A percentile compares a stretch with the other conserved stretches of the same genome.
Evolutionary conservation across 1,140 invertebrate genomes (phyloP).

Genomic region (Penaeus vannamei): DNA sequence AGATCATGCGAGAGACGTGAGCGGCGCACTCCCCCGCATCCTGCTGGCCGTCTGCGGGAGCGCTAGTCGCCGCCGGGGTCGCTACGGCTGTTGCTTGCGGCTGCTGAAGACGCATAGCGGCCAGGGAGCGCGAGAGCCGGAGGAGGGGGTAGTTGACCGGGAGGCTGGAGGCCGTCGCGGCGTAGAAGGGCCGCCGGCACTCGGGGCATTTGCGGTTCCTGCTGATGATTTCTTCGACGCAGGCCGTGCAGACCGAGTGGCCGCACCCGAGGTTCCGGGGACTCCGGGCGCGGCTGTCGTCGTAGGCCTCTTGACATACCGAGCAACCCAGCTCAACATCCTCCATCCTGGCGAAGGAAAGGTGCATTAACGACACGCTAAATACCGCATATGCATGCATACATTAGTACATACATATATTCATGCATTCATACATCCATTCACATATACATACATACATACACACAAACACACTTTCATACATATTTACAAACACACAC

Average conservation of each 20-base stretch:
- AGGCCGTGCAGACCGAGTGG: conserved; percentile 43
- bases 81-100: neutral
- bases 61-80: neutral
- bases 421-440: neutral
- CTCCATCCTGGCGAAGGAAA: conserved; percentile 21
- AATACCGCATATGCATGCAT: neutral
- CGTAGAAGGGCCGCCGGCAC: conserved; percentile 56
- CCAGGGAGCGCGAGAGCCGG: conserved; percentile 42
- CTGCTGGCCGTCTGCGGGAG: neutral
- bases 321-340: conserved; percentile 50
- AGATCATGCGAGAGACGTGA: conserved; percentile 42
- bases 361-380: neutral
- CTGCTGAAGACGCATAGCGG: neutral
- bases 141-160: conserved; percentile 53
- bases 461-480: neutral
- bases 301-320: conserved; percentile 51
- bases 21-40: conserved; percentile 53
- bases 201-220: conserved; percentile 51
- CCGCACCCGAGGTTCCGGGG: conserved; percentile 47
- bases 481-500: no score
- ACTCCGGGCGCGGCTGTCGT: conserved; percentile 44
- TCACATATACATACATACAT: neutral
- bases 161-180: conserved; percentile 35
- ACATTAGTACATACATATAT: neutral
- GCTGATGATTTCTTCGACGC: conserved; percentile 49